Evolutionary conservation across 2,888 invertebrate genomes (phyloP).

Genomic region (Norana najaformis): DNA sequence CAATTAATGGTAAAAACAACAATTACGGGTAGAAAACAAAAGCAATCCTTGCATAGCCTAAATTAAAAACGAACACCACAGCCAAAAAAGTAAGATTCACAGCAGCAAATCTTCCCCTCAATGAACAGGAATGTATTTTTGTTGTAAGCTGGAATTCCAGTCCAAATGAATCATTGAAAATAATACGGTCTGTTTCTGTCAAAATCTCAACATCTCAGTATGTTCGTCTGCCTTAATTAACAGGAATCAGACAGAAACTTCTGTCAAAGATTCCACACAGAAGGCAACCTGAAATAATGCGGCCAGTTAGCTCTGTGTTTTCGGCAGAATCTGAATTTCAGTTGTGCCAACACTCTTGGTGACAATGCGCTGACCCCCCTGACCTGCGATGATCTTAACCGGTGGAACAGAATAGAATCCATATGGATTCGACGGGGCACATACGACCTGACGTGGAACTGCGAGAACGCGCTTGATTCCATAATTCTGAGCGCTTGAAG

Average conservation of each 20-base stretch:
- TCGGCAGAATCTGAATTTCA: slow-evolving; percentile 21
- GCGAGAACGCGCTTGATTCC: slow-evolving; percentile 32
- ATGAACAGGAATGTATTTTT: neutral
- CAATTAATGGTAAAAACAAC: neutral
- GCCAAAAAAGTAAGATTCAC: neutral
- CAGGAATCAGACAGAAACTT: neutral
- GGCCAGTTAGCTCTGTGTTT: neutral
- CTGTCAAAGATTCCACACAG: neutral
- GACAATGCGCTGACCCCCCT: slow-evolving; percentile 34
- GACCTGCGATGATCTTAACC: slow-evolving; percentile 33
- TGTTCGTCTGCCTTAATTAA: neutral
- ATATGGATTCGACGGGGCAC: neutral
- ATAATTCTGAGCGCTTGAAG: neutral
- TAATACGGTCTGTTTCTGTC: neutral
- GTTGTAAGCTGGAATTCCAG: neutral
- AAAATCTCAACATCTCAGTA: neutral
- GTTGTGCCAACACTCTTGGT: slow-evolving; percentile 3
- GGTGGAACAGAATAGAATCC: slow-evolving; percentile 29
- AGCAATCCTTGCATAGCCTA: neutral
- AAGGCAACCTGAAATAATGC: neutral
- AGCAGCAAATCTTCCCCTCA: neutral
- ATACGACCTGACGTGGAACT: slow-evolving; percentile 27
- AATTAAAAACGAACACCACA: neutral
- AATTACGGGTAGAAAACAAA: too few species aligned
- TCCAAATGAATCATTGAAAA: neutral